These are phyloP conservation scores for Poeciliopsis gracilis DNA, from an alignment of 2,797 vertebrate species.

Conservation along the genomic window DNA sequence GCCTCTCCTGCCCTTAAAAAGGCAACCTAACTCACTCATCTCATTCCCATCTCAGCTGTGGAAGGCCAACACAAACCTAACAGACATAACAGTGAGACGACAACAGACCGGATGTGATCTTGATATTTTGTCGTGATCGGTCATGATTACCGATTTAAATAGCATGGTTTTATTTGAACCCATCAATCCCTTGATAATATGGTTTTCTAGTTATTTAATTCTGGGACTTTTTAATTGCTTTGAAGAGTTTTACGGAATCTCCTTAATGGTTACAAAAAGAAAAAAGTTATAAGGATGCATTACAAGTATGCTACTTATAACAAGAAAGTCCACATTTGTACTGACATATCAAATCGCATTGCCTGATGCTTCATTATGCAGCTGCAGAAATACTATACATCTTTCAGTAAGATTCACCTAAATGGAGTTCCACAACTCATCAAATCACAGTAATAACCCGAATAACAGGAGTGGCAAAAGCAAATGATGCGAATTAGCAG, in stretches of 20 bases:
- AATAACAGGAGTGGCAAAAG: background rate
- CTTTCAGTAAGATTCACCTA: background rate
- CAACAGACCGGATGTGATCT: background rate
- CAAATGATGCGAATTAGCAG: background rate
- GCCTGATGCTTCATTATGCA: background rate
- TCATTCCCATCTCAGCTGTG: conserved; percentile 31
- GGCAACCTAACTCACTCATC: conserved; percentile 46
- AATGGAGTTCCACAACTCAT: background rate
- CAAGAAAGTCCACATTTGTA: background rate
- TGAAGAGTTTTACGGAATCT: background rate
- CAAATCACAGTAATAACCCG: background rate
- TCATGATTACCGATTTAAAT: background rate
- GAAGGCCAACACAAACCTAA: conserved; percentile 17
- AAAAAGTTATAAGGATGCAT: background rate
- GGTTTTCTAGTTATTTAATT: background rate
- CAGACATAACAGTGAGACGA: background rate
- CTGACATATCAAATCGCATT: background rate
- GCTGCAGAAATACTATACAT: background rate
- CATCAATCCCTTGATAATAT: background rate
- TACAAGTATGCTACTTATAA: background rate
- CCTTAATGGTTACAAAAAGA: background rate
- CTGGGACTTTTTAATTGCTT: background rate
- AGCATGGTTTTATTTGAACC: background rate
- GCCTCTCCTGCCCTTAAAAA: conserved; percentile 69
- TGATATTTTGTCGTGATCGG: background rate